Conservation (phyloP, 35 echinoderm and acorn worm species). For the Hemicentrotus pulcherrimus region DNA sequence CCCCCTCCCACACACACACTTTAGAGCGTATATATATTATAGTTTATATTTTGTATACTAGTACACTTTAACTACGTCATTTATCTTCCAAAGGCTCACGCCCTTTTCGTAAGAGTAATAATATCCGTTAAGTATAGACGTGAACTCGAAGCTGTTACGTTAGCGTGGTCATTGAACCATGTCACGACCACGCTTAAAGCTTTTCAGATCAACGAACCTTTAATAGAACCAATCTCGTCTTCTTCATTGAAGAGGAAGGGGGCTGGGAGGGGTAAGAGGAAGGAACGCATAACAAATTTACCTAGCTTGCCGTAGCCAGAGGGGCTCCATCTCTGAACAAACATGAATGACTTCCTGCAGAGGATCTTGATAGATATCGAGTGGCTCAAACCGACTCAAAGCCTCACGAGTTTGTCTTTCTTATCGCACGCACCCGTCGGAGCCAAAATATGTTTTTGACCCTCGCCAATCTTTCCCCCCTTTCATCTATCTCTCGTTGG, state of each 20-base stretch:
- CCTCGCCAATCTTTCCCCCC: neutral
- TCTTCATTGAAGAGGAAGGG: neutral
- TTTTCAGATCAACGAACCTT: neutral
- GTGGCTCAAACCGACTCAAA: neutral
- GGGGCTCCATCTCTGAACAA: conserved; percentile 24
- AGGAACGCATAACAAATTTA: conserved; percentile 48
- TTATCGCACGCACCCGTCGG: conserved; percentile 39
- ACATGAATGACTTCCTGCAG: conserved; percentile 35
- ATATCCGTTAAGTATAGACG: neutral
- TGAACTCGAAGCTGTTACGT: neutral
- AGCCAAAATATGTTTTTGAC: conserved; percentile 42
- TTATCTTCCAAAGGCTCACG: neutral
- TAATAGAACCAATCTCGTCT: neutral
- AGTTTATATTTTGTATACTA: neutral
- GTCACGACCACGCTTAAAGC: neutral
- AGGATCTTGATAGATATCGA: conserved; percentile 29
- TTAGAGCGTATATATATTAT: too few species aligned
- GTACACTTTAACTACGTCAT: neutral
- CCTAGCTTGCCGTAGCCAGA: conserved; percentile 36
- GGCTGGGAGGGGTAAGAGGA: conserved; percentile 35
- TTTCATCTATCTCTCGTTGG: neutral
- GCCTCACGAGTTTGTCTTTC: neutral
- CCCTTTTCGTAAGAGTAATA: neutral
- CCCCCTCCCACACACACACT: too few species aligned
- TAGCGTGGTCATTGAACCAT: neutral